Evolutionary conservation across 2,888 invertebrate genomes (phyloP), one percentile per base, ranked within the genome.

Genomic region (Temnothorax ravouxi): DNA sequence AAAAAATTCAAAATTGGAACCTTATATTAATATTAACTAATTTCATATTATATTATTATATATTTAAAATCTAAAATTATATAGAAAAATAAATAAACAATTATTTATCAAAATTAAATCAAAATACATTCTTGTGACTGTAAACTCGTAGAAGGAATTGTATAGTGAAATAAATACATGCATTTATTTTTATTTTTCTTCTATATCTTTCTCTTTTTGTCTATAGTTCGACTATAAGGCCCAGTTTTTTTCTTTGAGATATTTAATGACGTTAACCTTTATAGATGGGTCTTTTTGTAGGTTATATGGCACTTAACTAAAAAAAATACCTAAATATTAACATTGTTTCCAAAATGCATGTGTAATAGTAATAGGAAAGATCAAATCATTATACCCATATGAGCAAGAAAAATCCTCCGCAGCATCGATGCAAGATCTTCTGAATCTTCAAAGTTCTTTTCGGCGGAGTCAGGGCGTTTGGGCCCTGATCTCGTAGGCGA

Each of bases 391-490:
- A 91, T 62, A 91, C 92, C 92, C 91, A 92, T 84, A 92, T 93
- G 38, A 93, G 83, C 4, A 85, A 82, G 4, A 91, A 88, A 83
- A 92, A 92, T 84, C 92, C 92, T 95, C 97, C 98, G 97, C 90
- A 98, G 95, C 86, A 98, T 95, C 91, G 97, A 92, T 15, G 97
- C 96, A 95, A 97, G 92, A 97, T 95, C 95, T 96, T 96, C 91
- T 96, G 93, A 94, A 96, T 96, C 95, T 97, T 97, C 6, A 97
- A 96, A 38, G 96, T 96, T 89, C 96, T 96, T 83, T 96, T 96
- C 0, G 97, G 96, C 2, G 97, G 97, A 0, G 97, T 97, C 50
- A 98, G 95, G 5, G 96, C 95, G 93, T 98, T 98, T 8, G 96
- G 96, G 0, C 97, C 97, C 88, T 97, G 96, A 91, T 96, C 96